Evolutionary conservation across 1,140 invertebrate genomes (phyloP).

Genomic region (Odontomachus brunneus): DNA sequence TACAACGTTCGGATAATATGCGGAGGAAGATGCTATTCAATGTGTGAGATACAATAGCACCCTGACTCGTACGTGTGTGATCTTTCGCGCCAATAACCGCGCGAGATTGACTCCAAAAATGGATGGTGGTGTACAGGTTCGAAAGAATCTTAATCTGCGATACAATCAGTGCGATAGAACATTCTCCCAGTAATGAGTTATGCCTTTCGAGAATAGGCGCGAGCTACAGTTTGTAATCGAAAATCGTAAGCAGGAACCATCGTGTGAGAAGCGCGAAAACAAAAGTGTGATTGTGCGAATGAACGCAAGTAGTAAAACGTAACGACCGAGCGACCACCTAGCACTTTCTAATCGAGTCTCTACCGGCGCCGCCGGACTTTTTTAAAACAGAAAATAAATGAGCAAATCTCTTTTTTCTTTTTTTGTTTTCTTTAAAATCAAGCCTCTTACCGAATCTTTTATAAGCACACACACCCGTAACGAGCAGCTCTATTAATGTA

Average conservation of each 20-base stretch:
- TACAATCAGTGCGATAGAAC: conserved; percentile 33
- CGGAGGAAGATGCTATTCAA: conserved; percentile 23
- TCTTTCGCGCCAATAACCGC: conserved; percentile 26
- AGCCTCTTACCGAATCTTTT: conserved; percentile 47
- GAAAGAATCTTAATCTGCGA: conserved; percentile 13
- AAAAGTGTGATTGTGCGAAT: conserved; percentile 3
- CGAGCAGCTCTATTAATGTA: conserved; percentile 68
- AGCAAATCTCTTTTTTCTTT: too few species aligned
- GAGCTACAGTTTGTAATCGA: background rate
- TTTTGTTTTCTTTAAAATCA: conserved; percentile 4
- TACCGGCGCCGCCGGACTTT: too few species aligned
- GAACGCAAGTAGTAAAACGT: too few species aligned
- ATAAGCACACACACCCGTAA: conserved; percentile 70
- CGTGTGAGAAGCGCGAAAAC: conserved; percentile 54
- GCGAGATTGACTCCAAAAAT: conserved; percentile 25
- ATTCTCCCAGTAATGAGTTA: conserved; percentile 25
- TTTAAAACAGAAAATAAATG: too few species aligned
- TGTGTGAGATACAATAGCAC: conserved; percentile 16
- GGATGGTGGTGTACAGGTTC: conserved; percentile 10
- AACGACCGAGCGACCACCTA: too few species aligned
- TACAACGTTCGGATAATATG: conserved; percentile 22
- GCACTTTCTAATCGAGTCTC: too few species aligned
- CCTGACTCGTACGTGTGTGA: conserved; percentile 50
- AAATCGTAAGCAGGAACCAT: conserved; percentile 52
- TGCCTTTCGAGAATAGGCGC: conserved; percentile 51